Evolutionary conservation across 1,140 invertebrate species (phyloP).

Genomic region (Samia ricini): DNA sequence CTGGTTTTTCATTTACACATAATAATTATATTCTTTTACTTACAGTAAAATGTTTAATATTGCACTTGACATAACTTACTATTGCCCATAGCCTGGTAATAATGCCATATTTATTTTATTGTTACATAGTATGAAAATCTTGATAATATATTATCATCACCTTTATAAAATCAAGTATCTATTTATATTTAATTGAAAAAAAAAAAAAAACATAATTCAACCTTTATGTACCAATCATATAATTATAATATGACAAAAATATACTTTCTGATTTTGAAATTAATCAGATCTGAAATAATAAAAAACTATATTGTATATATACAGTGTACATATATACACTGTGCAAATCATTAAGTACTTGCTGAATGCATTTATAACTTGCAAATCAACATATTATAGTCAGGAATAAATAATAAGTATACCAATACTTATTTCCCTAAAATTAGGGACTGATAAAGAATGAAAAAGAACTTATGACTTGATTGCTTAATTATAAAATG

Average conservation of each 20-base stretch:
- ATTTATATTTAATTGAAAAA: background rate
- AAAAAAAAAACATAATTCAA: background rate
- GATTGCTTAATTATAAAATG: background rate
- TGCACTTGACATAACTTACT: conserved; percentile 60
- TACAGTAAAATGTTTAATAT: conserved; percentile 72
- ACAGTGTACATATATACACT: background rate
- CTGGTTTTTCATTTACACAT: conserved; percentile 50
- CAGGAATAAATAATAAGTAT: background rate
- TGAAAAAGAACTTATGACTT: too few species aligned
- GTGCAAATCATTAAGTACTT: background rate
- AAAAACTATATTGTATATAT: background rate
- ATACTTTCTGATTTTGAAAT: background rate
- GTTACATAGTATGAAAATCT: background rate
- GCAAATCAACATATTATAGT: background rate
- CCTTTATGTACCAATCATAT: background rate
- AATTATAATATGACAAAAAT: background rate
- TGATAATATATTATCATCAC: background rate
- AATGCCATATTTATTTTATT: background rate
- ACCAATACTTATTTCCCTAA: background rate
- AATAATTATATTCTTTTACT: conserved; percentile 59
- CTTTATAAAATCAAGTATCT: background rate
- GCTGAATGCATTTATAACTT: background rate
- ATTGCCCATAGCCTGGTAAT: conserved; percentile 25
- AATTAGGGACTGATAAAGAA: background rate
- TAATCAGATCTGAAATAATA: background rate